Evolutionary conservation across 2,888 invertebrate genomes (phyloP), one percentile per base, ranked within the genome.

Genomic region (Leptogaster cylindrica): DNA sequence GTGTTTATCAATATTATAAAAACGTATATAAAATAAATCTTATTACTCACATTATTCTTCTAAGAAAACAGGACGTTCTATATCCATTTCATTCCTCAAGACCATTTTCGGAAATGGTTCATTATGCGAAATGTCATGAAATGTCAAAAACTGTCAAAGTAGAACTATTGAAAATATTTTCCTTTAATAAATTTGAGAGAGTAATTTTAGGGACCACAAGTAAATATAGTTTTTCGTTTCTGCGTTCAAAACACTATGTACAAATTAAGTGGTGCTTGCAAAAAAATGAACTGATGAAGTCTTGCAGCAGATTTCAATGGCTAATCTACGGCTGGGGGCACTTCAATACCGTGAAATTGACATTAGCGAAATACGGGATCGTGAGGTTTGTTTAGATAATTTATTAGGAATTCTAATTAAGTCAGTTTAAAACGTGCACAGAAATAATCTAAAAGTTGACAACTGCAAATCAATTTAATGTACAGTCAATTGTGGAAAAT

Each of bases 321-420:
- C 65, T 18, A 63, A 65, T n/a, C 41, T 50, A 18, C 41, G 25
- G 27, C 33, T 20, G n/a, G 63, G 63, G 23, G 33, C 31, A 14
- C 50, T 51, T 44, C 33, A 51, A 14, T 41, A 52, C 31, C 28
- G 65, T 2, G 89, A 90, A 84, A 91, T 91, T 79, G 86, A 90
- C 82, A 88, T 87, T 81, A 84, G 84, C 83, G 91, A 91, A 83
- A 90, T 91, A 78, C 84, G 87, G 78, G 86, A 86, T 76, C 83
- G 89, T 81, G 85, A 88, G 87, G 90, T 89, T 84, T 82, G 79
- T 81, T n/a, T n/a, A n/a, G n/a, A n/a, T n/a, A n/a, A n/a, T n/a
- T n/a, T n/a, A n/a, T n/a, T n/a, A n/a, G n/a, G 48, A 44, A 46
- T 51, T 18, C 39, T 28, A 51, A 52, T 41, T 44, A n/a, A 36